These are phyloP conservation scores for Siniperca scherzeri DNA, from an alignment of 2,797 vertebrate species.

Conservation along the genomic window DNA sequence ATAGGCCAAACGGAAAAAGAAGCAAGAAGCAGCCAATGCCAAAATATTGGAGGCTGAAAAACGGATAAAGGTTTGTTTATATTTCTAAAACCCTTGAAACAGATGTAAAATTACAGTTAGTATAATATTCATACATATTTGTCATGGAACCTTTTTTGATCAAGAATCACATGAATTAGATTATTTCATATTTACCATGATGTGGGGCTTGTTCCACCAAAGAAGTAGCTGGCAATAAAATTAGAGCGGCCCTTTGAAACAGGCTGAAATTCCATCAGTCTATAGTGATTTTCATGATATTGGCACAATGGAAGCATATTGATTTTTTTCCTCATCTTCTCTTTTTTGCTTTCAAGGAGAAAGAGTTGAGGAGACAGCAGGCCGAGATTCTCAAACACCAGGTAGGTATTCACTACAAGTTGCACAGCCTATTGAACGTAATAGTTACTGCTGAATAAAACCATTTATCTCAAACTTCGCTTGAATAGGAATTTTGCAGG, in stretches of 20 bases:
- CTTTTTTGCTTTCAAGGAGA: conserved; percentile 90
- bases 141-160: neutral
- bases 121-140: neutral
- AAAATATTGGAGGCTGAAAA: conserved; percentile 99
- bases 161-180: conserved; percentile 17
- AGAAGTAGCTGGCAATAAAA: conserved; percentile 48
- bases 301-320: conserved; percentile 70
- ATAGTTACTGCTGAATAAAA: conserved; percentile 68
- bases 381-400: conserved; percentile 99
- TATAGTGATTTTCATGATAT: conserved; percentile 71
- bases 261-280: conserved; percentile 65
- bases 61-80: conserved; percentile 95
- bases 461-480: conserved; percentile 58
- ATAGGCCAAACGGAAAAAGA: conserved; percentile 99
- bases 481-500: conserved; percentile 55
- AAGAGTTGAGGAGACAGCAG: conserved; percentile 97
- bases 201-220: conserved; percentile 31
- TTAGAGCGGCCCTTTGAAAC: conserved; percentile 52
- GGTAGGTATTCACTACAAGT: conserved; percentile 83
- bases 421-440: conserved; percentile 55
- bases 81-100: conserved; percentile 21
- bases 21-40: conserved; percentile 98
- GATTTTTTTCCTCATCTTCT: conserved; percentile 70
- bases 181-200: conserved; percentile 15
- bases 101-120: neutral